Base-by-base conservation (phyloP, 2,888 invertebrate species). In the Cataglyphis albicans region DNA sequence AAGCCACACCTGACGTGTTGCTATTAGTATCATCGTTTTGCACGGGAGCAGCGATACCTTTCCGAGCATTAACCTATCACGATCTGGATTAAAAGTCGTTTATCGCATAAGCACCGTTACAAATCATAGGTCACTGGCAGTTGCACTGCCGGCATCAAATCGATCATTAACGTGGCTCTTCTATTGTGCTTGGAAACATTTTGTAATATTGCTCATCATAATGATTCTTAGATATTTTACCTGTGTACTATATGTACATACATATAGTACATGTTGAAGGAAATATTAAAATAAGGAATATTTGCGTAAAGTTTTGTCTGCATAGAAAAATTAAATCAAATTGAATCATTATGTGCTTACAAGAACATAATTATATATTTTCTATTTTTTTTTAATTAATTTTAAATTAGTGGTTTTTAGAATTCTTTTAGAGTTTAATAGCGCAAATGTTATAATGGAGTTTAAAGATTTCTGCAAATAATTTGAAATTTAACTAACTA, bases 11-110 rank as follows among this genome's bases (percentile, higher is more conserved):
- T 18, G 72, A 73, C 48, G 61, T 38, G 38, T 38, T 29, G 48
- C 63, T 68, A 73, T 67, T 78, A 44, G 21, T 48, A 41, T 55
- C 41, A 15, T 29, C 57, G 44, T 68, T 32, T 7, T 12, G 18
- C 61, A 52, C 63, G 63, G 68, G 68, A 59, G 68, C 81, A 86
- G 83, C 83, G 87, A 86, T 87, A 84, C 70, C 83, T 87, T 85
- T 80, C 80, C 68, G 72, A 65, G 83, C 72, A 85, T 78, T 90
- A 88, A 90, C 90, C 90, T 91, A 90, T 91, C 90, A 90, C 90
- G 90, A 90, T 84, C 76, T 52, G 57, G 55, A 32, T 65, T 83
- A 57, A 85, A 81, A 85, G 67, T 25, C 44, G 48, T 25, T 48
- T 25, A 21, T 83, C 63, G 41, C 44, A 44, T 57, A 52, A 35